A percentile compares a stretch with the other conserved stretches of the same genome.
Conservation (phyloP, 2,113 vertebrate genomes). For the Columbina picui region DNA sequence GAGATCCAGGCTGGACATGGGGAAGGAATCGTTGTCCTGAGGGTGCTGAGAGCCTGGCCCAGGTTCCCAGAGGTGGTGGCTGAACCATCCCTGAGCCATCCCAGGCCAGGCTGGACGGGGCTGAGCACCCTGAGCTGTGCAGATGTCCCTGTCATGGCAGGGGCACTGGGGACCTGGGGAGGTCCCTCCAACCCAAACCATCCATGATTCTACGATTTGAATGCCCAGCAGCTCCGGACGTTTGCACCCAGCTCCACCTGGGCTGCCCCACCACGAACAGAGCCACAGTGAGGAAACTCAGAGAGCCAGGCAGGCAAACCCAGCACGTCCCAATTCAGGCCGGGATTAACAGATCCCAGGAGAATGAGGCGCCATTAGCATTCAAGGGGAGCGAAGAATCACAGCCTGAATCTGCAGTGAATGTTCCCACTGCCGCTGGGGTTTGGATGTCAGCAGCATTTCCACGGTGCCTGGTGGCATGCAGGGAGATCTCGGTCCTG, state of each 20-base stretch:
- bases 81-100: no score
- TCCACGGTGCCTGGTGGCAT: not conserved
- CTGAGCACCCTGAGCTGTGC: no score
- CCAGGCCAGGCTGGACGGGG: no score
- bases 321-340: not conserved
- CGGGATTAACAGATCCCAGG: not conserved
- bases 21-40: no score
- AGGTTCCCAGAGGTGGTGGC: no score
- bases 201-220: no score
- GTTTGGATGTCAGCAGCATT: constrained; percentile 36
- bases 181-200: no score
- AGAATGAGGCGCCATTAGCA: not conserved
- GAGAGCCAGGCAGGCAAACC: not conserved
- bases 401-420: not conserved
- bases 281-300: not conserved
- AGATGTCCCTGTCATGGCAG: no score
- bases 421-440: not conserved
- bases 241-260: not conserved
- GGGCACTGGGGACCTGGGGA: no score
- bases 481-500: not conserved
- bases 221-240: not conserved
- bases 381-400: not conserved
- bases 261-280: not conserved
- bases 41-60: no score
- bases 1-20: no score